phyloP scores from a whole-genome alignment of 2,888 invertebrate species.

The Dorcus parallelipipedus region DNA sequence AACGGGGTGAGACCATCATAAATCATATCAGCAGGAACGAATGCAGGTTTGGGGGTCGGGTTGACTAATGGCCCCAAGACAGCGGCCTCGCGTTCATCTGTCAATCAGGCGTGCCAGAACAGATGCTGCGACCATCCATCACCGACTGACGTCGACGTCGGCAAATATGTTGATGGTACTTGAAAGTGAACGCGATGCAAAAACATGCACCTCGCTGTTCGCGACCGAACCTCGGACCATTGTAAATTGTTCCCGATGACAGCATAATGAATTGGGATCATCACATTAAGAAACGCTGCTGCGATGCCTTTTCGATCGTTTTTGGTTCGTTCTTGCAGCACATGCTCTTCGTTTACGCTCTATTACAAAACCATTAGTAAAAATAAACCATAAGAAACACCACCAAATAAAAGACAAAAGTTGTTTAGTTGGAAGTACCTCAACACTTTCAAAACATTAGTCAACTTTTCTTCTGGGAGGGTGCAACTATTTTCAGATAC shows the following conservation, averaged over 20 bases:
- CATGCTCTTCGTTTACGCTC: too few species aligned
- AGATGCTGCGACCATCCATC: constrained; percentile 29
- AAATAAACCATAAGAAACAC: too few species aligned
- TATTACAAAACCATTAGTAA: too few species aligned
- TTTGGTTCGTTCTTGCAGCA: too few species aligned
- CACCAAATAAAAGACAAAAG: too few species aligned
- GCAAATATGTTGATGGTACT: constrained; percentile 15
- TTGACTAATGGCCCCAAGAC: constrained; percentile 38
- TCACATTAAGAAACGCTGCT: background rate
- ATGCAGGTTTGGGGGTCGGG: constrained; percentile 22
- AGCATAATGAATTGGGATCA: constrained; percentile 14
- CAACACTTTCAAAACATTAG: too few species aligned
- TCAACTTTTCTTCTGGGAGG: too few species aligned
- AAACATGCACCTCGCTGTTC: constrained; percentile 18
- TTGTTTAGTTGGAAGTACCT: too few species aligned
- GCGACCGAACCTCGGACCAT: constrained; percentile 13
- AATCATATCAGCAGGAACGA: constrained; percentile 26
- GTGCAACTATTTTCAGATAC: too few species aligned
- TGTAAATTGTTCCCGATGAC: constrained; percentile 17
- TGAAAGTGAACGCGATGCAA: constrained; percentile 14
- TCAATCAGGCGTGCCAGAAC: constrained; percentile 36
- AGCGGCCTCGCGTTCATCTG: constrained; percentile 36
- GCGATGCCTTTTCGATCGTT: too few species aligned
- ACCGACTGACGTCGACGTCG: constrained; percentile 13
- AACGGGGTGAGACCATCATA: constrained; percentile 21